Conservation (phyloP, 2,888 invertebrate species). For the Busseola fusca region DNA sequence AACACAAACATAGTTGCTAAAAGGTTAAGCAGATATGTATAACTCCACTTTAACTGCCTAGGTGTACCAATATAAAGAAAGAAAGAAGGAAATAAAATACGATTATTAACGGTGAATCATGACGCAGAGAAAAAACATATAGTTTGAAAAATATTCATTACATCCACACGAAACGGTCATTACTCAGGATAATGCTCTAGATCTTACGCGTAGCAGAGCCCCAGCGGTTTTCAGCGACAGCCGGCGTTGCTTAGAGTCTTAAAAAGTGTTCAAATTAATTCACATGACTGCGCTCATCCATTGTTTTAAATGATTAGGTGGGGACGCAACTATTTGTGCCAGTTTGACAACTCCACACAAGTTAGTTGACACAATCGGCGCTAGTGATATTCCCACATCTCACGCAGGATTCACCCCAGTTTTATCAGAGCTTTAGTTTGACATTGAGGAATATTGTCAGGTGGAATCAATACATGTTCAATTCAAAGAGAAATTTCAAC, state of each 20-base stretch:
- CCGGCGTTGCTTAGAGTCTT: background rate
- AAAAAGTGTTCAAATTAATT: background rate
- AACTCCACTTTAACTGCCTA: background rate
- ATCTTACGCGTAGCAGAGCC: background rate
- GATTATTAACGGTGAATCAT: too few species aligned
- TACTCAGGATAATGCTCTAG: background rate
- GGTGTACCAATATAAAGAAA: background rate
- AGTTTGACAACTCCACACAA: background rate
- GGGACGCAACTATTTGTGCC: background rate
- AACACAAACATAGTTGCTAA: background rate
- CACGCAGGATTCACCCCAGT: background rate
- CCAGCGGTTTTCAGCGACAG: background rate
- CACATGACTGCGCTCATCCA: background rate
- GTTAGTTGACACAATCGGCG: background rate
- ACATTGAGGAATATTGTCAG: background rate
- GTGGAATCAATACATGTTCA: background rate
- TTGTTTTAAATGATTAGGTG: background rate
- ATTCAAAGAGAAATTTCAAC: background rate
- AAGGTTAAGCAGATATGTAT: background rate
- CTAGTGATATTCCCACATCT: background rate
- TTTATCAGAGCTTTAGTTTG: background rate
- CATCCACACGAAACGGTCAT: background rate
- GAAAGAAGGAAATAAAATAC: too few species aligned
- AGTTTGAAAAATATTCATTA: background rate
- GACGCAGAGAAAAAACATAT: too few species aligned